Base-by-base conservation (phyloP, 2,888 invertebrate species). In the Oxycera nigricornis region DNA sequence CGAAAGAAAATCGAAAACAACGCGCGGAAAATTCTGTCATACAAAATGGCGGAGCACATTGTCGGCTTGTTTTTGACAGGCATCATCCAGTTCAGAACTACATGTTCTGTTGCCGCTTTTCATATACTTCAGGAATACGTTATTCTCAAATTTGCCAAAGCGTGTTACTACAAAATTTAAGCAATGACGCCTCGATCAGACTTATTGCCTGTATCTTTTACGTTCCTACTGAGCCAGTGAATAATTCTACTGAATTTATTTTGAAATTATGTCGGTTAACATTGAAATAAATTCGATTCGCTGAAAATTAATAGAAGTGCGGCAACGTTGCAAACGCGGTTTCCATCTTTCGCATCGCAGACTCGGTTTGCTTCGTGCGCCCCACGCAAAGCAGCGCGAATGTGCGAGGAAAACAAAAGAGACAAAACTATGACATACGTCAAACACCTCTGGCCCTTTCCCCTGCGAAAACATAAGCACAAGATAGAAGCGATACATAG, bases 341-440 rank as follows among this genome's bases (percentile, higher is more conserved):
- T n/a, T 20, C 35, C 39, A 4, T 30, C n/a, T 2, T 20, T 62
- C 22, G 31, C 46, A 46, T 62, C n/a, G 7, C 31, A n/a, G 35
- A 17, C 62, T 17, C 7, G 20, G 17, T 65, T 65, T 30, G 41
- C 39, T 2, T 46, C 6, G 6, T 11, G 57, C 4, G 57, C 24
- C 24, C 61, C 0, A 4, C 35, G 14, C 17, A 3, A 7, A 46
- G 17, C 11, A 46, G 4, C 46, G 14, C 65, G 41, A 65, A 65
- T 11, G 41, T 24, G 39, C 28, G 61, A 61, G 22, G 39, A 65
- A 65, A 65, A 65, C 65, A 65, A 65, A 65, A 46, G 30, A 26
- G 20, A 50, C 46, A 68, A 68, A 68, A 68, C n/a, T 65, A 52
- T 74, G 74, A 74, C 74, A 74, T 72, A 74, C 74, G 74, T 74